These are phyloP conservation scores for Telmatherina bonti DNA, from an alignment of 2,797 vertebrate species.

Conservation along the genomic window DNA sequence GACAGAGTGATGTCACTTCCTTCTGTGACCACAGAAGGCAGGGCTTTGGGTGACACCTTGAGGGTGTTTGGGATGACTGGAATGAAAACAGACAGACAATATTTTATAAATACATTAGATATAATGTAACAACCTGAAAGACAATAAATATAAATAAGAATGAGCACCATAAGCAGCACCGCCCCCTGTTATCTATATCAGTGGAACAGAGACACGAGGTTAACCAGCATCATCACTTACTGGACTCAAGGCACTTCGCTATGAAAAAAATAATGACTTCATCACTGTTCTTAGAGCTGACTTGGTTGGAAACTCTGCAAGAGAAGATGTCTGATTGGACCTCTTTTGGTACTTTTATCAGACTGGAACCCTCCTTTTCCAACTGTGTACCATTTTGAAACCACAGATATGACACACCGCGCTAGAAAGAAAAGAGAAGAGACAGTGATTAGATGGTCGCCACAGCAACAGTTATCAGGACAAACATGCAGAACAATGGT, in stretches of 20 bases:
- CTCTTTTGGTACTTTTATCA: fast-evolving
- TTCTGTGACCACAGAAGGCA: conserved; percentile 71
- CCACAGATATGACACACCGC: too few species aligned
- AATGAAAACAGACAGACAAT: not conserved
- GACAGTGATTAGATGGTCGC: too few species aligned
- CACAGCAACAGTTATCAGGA: too few species aligned
- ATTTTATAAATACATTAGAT: fast-evolving
- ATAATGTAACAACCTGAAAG: not conserved
- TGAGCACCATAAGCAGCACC: too few species aligned
- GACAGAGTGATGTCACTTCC: conserved; percentile 88
- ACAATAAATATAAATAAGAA: not conserved
- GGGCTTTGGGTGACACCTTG: conserved; percentile 70
- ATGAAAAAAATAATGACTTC: fast-evolving
- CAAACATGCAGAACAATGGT: too few species aligned
- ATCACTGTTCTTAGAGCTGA: fast-evolving
- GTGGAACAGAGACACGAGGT: too few species aligned
- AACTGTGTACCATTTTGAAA: fast-evolving
- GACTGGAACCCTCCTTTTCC: fast-evolving
- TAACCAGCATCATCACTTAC: conserved; percentile 30
- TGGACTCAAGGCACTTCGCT: fast-evolving
- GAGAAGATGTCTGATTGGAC: not conserved
- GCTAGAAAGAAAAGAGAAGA: too few species aligned
- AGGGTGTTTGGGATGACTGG: conserved; percentile 90
- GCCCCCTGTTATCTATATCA: too few species aligned
- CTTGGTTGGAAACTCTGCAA: not conserved